A percentile compares a stretch with the other conserved stretches of the same genome.
phyloP scores from a whole-genome alignment of 2,113 vertebrate species.

The Bos taurus region DNA sequence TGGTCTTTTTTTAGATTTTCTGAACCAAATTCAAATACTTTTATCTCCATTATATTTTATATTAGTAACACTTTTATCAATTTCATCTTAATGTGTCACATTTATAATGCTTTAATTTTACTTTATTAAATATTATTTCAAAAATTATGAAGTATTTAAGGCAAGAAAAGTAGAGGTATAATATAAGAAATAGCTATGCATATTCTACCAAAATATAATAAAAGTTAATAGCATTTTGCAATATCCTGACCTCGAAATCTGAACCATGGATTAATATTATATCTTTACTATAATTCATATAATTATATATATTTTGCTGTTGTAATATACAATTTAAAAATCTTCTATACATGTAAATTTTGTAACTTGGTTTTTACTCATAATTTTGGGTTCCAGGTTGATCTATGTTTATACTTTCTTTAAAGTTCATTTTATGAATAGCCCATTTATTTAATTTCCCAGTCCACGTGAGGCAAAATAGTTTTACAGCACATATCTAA shows the following conservation, averaged over 20 bases:
- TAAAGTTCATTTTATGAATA: not conserved
- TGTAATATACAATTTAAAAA: not conserved
- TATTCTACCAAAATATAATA: not conserved
- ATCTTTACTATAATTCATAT: not conserved
- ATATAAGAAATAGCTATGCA: not conserved
- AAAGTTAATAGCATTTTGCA: not conserved
- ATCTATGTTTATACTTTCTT: not conserved
- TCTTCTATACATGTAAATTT: not conserved
- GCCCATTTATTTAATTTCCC: not conserved
- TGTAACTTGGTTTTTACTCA: not conserved
- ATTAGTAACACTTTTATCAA: conserved; percentile 33
- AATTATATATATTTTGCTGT: not conserved
- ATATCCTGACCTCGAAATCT: not conserved
- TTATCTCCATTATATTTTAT: conserved; percentile 39
- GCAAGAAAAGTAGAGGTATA: not conserved
- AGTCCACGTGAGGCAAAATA: not conserved
- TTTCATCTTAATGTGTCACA: conserved; percentile 12
- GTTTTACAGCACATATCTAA: not conserved
- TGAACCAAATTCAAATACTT: conserved; percentile 60
- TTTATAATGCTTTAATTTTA: not conserved
- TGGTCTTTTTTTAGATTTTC: conserved; percentile 54
- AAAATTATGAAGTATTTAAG: not conserved
- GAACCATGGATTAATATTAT: not conserved
- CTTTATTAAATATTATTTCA: not conserved
- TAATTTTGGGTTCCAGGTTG: not conserved